These are phyloP conservation scores for Plestiodon gilberti DNA, from an alignment of 2,113 vertebrate species.

Conservation along the genomic window DNA sequence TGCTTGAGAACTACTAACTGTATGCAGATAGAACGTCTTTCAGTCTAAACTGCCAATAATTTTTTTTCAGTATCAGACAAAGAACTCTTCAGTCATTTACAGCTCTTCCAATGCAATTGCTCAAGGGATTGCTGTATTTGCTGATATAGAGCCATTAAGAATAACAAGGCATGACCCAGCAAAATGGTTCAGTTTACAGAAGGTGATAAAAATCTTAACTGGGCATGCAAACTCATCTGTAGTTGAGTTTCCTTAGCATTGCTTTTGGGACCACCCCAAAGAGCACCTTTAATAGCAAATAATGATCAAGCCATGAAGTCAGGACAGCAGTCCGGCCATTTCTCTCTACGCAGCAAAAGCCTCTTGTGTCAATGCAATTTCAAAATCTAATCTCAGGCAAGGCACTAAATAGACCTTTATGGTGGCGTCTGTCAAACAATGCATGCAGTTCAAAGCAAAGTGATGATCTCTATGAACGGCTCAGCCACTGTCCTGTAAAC, in stretches of 20 bases:
- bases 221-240: neutral
- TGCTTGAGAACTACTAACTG: neutral
- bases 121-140: neutral
- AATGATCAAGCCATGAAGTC: slow-evolving; percentile 12
- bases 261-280: neutral
- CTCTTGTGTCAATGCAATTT: neutral
- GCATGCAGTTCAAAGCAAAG: neutral
- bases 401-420: neutral
- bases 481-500: slow-evolving; percentile 15
- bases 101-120: neutral
- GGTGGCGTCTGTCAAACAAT: slow-evolving; percentile 27
- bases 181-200: slow-evolving; percentile 8
- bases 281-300: neutral
- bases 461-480: neutral
- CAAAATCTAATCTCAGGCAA: slow-evolving; percentile 26
- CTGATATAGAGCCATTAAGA: neutral
- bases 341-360: neutral
- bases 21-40: neutral
- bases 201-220: slow-evolving; percentile 19
- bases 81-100: slow-evolving; percentile 2
- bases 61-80: neutral
- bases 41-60: neutral
- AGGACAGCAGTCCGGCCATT: neutral
- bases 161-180: neutral
- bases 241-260: neutral